Conservation (phyloP, 2,113 vertebrate genomes). For the Brienomyrus longianalis region DNA sequence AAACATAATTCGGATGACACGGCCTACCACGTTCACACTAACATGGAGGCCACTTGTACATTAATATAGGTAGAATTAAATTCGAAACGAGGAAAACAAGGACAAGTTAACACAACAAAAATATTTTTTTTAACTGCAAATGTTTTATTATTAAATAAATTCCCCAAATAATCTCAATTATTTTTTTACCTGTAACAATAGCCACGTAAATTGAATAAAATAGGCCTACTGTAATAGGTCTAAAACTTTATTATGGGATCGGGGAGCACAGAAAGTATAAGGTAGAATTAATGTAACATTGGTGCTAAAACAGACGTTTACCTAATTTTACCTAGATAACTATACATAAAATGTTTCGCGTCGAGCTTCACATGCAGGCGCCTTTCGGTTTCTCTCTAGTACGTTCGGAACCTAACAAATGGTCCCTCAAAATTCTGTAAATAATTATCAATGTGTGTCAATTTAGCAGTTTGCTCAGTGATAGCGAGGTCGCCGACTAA, state of each 20-base stretch:
- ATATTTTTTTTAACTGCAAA: background rate
- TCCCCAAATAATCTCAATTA: background rate
- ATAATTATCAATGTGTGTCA: constrained; percentile 66
- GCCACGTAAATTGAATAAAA: background rate
- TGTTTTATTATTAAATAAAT: background rate
- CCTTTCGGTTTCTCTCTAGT: background rate
- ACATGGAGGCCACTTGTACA: background rate
- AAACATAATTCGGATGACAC: background rate
- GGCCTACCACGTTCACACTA: background rate
- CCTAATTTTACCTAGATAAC: background rate
- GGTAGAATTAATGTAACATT: background rate
- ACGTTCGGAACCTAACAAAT: background rate
- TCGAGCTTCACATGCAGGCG: background rate
- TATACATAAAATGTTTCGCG: background rate
- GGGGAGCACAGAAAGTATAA: background rate
- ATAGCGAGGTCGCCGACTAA: constrained; percentile 53
- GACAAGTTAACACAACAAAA: background rate
- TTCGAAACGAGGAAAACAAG: background rate
- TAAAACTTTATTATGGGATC: background rate
- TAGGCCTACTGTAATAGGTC: background rate
- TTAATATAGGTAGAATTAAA: background rate
- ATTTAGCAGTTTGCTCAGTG: constrained; percentile 63
- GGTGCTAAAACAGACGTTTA: background rate
- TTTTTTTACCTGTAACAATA: background rate
- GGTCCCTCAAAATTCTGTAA: constrained; percentile 53